Percentiles rank a stretch among this genome's conserved stretches.
phyloP scores from a whole-genome alignment of 2,888 invertebrate species.

The Chrysina gloriosa region DNA sequence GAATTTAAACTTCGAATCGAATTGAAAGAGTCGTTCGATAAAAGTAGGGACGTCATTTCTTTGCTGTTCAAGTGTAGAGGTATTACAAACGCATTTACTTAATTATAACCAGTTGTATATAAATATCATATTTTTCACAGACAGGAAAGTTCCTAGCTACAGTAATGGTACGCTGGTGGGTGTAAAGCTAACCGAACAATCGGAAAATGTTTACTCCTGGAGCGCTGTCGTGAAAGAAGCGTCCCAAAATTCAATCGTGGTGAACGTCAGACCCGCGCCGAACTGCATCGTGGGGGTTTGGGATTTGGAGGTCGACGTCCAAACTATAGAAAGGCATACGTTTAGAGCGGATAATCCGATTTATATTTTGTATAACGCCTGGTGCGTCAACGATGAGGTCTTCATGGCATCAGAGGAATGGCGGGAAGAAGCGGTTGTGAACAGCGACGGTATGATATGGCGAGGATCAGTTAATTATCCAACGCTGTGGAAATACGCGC shows the following conservation, averaged over 20 bases:
- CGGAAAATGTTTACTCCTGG: slow-evolving; percentile 76
- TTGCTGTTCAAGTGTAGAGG: slow-evolving; percentile 81
- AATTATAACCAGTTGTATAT: background rate
- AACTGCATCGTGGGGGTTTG: slow-evolving; percentile 55
- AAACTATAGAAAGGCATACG: slow-evolving; percentile 73
- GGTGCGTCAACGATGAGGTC: slow-evolving; percentile 79
- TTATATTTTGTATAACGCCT: slow-evolving; percentile 82
- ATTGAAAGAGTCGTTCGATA: slow-evolving; percentile 78
- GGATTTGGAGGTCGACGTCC: slow-evolving; percentile 38
- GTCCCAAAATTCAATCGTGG: slow-evolving; percentile 71
- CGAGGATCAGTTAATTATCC: slow-evolving; percentile 78
- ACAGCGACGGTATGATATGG: slow-evolving; percentile 81
- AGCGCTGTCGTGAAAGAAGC: slow-evolving; percentile 77
- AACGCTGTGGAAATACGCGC: slow-evolving; percentile 80
- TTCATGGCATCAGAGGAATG: slow-evolving; percentile 75
- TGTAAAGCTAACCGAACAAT: slow-evolving; percentile 75
- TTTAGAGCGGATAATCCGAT: slow-evolving; percentile 77
- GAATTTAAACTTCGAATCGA: slow-evolving; percentile 76
- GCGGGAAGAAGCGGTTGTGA: slow-evolving; percentile 76
- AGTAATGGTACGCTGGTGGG: slow-evolving; percentile 82
- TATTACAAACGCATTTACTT: background rate
- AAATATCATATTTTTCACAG: background rate
- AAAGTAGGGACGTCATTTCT: slow-evolving; percentile 77
- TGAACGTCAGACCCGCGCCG: slow-evolving; percentile 73
- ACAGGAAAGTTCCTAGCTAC: slow-evolving; percentile 25